These are phyloP conservation scores for Penaeus chinensis DNA, from an alignment of 1,140 invertebrate species.

Conservation along the genomic window DNA sequence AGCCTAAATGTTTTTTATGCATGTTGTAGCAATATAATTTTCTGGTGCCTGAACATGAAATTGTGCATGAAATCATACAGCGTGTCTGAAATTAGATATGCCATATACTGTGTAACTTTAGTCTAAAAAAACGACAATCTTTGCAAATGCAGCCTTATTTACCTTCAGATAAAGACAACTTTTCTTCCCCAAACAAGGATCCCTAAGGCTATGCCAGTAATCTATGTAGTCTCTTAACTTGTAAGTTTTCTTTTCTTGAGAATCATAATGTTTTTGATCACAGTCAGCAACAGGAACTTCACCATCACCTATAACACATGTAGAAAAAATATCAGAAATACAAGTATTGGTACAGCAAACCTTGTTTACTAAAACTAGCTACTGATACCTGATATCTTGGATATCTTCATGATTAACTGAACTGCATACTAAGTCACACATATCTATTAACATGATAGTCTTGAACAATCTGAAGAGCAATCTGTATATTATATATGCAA, in stretches of 20 bases:
- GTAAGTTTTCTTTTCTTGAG: constrained; percentile 78
- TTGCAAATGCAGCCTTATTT: constrained; percentile 20
- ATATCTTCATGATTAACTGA: too few species aligned
- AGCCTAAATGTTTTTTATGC: background rate
- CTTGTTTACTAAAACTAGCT: background rate
- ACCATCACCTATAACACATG: constrained; percentile 68
- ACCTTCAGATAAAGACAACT: constrained; percentile 72
- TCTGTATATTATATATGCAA: too few species aligned
- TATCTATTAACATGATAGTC: too few species aligned
- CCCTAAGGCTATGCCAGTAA: constrained; percentile 75
- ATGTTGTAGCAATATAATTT: background rate
- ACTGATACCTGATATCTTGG: too few species aligned
- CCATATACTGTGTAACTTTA: too few species aligned
- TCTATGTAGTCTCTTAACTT: constrained; percentile 77
- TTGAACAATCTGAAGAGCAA: too few species aligned
- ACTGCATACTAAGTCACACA: too few species aligned
- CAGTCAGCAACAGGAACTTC: constrained; percentile 84
- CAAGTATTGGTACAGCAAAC: constrained; percentile 38
- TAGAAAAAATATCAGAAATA: constrained; percentile 20
- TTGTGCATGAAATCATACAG: too few species aligned
- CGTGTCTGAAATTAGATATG: background rate
- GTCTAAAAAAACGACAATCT: too few species aligned
- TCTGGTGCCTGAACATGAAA: background rate
- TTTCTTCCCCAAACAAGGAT: constrained; percentile 67
- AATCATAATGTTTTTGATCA: constrained; percentile 77